Evolutionary conservation across 2,113 vertebrate species (phyloP).

Genomic region (Cebus imitator): DNA sequence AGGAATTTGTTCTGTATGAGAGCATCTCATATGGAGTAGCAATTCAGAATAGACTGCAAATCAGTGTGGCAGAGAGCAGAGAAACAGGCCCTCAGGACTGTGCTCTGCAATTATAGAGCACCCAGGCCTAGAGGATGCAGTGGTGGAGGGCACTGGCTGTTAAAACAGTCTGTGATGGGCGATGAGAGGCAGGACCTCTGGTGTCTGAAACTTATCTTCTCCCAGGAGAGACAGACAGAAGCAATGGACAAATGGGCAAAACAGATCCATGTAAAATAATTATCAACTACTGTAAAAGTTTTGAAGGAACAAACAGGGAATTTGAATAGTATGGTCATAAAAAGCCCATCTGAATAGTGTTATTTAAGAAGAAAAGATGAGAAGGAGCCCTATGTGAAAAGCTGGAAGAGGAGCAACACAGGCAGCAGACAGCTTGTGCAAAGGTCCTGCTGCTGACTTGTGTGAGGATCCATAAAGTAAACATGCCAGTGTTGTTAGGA

Average conservation of each 20-base stretch:
- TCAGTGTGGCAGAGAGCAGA: not conserved
- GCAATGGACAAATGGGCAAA: not conserved
- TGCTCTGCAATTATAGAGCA: not conserved
- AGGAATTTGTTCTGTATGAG: not conserved
- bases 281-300: not conserved
- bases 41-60: not conserved
- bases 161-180: not conserved
- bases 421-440: not conserved
- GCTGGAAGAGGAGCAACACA: not conserved
- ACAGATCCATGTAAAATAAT: not conserved
- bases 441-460: not conserved
- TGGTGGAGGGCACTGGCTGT: accelerated
- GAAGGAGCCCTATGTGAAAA: not conserved
- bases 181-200: not conserved
- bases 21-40: not conserved
- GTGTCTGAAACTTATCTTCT: not conserved
- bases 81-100: no score
- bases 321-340: not conserved
- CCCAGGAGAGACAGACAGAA: not conserved
- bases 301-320: not conserved
- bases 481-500: not conserved
- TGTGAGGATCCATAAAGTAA: not conserved
- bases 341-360: not conserved
- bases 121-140: not conserved
- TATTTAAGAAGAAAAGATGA: not conserved